These are phyloP conservation scores for Grapholita molesta DNA, from an alignment of 1,140 invertebrate genomes.

Conservation along the genomic window DNA sequence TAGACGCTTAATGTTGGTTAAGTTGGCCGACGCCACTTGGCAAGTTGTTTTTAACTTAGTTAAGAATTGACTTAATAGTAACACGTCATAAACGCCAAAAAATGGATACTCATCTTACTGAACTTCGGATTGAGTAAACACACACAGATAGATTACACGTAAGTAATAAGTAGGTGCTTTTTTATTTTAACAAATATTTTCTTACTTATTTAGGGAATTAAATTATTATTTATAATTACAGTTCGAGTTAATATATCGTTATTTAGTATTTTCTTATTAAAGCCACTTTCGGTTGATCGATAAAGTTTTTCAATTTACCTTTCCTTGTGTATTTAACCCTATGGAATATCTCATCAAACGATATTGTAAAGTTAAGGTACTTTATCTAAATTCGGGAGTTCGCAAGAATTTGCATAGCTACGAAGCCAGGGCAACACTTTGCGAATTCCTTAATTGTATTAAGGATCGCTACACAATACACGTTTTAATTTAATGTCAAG, in stretches of 20 bases:
- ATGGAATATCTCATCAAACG: not conserved
- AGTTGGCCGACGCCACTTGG: not conserved
- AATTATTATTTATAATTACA: no score
- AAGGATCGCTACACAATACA: constrained; percentile 2
- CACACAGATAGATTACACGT: no score
- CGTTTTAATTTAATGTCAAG: not conserved
- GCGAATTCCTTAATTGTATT: constrained; percentile 1
- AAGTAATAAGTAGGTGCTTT: no score
- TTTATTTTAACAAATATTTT: no score
- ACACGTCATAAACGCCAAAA: not conserved
- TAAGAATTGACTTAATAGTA: no score
- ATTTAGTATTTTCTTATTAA: not conserved
- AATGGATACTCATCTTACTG: not conserved
- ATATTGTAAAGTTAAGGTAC: not conserved
- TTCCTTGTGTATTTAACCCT: not conserved
- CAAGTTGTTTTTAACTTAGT: not conserved
- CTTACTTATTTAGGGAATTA: no score
- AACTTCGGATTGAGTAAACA: no score
- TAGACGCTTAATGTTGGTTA: not conserved
- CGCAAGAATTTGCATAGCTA: constrained; percentile 4
- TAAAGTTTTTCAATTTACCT: not conserved
- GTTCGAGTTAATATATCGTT: no score
- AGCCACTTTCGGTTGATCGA: not conserved
- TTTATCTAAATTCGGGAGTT: not conserved
- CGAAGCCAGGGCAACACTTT: not conserved